These are phyloP conservation scores for Clistopyga incitator DNA, from an alignment of 2,888 invertebrate genomes.

Conservation along the genomic window DNA sequence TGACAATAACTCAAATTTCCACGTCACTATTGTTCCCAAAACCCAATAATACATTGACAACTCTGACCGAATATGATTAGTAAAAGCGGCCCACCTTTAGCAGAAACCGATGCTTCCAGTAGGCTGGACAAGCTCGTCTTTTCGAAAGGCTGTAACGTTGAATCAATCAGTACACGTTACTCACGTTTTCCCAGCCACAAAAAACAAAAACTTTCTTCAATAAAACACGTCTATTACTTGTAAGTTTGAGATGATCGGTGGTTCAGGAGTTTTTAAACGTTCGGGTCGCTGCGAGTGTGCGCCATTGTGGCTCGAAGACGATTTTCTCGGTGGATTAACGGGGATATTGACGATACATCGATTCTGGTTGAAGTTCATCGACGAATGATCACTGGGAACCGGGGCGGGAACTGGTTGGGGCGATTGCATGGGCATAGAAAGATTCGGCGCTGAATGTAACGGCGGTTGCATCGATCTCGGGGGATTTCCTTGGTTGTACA, in stretches of 20 bases:
- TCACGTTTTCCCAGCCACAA: slow-evolving; percentile 18
- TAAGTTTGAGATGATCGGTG: slow-evolving; percentile 82
- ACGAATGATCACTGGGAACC: slow-evolving; percentile 35
- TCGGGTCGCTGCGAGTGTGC: slow-evolving; percentile 71
- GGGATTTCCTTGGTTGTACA: slow-evolving; percentile 76
- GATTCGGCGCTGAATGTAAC: slow-evolving; percentile 68
- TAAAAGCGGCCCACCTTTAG: slow-evolving; percentile 80
- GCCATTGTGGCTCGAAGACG: slow-evolving; percentile 25
- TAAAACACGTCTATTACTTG: slow-evolving; percentile 79
- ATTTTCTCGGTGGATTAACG: background rate
- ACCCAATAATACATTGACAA: no score
- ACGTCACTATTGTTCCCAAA: no score
- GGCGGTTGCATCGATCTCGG: slow-evolving; percentile 62
- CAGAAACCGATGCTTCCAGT: slow-evolving; percentile 83
- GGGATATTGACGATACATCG: slow-evolving; percentile 41
- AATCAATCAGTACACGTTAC: slow-evolving; percentile 47
- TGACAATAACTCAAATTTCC: no score
- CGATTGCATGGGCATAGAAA: slow-evolving; percentile 57
- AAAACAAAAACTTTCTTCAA: background rate
- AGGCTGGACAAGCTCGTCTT: slow-evolving; percentile 84
- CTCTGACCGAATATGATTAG: slow-evolving; percentile 3
- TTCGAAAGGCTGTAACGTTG: slow-evolving; percentile 80
- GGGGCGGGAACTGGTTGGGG: slow-evolving; percentile 71
- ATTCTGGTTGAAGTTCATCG: slow-evolving; percentile 53
- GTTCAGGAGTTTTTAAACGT: slow-evolving; percentile 82